phyloP scores from a whole-genome alignment of 1,140 invertebrate genomes.

The Pseudomyrmex flavicornis region DNA sequence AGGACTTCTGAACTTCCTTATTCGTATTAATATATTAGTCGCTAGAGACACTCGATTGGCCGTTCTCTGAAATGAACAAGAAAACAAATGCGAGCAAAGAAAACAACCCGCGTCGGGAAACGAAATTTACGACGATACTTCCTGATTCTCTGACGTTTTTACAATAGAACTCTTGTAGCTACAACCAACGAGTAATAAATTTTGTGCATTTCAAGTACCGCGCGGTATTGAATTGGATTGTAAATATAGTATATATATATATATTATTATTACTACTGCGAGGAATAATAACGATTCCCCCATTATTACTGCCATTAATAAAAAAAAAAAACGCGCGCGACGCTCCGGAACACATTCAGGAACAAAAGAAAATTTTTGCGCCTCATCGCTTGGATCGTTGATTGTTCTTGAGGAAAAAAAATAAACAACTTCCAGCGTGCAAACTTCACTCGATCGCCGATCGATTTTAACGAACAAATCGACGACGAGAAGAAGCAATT shows the following conservation, averaged over 20 bases:
- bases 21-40: no score
- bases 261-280: constrained; percentile 50
- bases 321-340: constrained; percentile 46
- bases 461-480: background rate
- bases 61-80: background rate
- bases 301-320: constrained; percentile 69
- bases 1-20: no score
- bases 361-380: constrained; percentile 41
- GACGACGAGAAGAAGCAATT: background rate
- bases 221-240: constrained; percentile 57
- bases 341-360: constrained; percentile 38
- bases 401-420: constrained; percentile 30
- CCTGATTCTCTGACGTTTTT: constrained; percentile 64
- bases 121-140: constrained; percentile 27
- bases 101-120: constrained; percentile 1
- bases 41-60: no score
- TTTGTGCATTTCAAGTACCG: constrained; percentile 52
- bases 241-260: constrained; percentile 56
- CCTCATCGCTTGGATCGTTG: constrained; percentile 21
- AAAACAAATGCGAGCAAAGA: background rate
- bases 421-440: background rate
- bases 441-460: constrained; percentile 4
- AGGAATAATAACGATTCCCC: constrained; percentile 61
- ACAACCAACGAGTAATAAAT: constrained; percentile 45
- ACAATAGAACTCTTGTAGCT: constrained; percentile 27